phyloP scores from a whole-genome alignment of 2,113 vertebrate species.

The Heterotis niloticus region DNA sequence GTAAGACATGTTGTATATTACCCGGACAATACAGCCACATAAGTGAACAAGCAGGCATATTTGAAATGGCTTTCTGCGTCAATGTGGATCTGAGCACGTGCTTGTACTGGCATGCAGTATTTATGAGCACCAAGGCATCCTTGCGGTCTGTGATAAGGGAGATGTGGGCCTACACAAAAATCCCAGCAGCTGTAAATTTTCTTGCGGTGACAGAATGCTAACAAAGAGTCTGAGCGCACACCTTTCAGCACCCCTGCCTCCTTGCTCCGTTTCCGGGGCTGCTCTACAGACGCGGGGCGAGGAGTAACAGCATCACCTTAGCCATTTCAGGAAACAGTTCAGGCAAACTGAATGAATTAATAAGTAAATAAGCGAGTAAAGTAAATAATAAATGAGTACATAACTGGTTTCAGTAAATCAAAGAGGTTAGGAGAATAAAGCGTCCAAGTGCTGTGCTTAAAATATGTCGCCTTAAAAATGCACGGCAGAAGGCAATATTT shows the following conservation, averaged over 20 bases:
- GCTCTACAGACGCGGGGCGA: constrained; percentile 43
- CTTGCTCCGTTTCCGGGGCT: constrained; percentile 58
- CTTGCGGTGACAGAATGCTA: neutral
- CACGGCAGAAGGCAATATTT: too few relatives aligned
- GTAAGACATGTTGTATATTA: neutral
- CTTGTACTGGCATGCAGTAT: neutral
- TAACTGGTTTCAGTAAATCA: too few relatives aligned
- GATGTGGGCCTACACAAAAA: constrained; percentile 6
- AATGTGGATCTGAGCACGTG: neutral
- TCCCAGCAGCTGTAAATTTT: neutral
- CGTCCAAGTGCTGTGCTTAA: too few relatives aligned
- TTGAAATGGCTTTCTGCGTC: neutral
- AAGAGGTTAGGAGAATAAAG: too few relatives aligned
- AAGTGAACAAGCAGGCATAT: neutral
- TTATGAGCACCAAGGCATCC: neutral
- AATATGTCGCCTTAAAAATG: too few relatives aligned
- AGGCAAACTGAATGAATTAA: too few relatives aligned
- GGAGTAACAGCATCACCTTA: too few relatives aligned
- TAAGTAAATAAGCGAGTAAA: too few relatives aligned
- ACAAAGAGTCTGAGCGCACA: neutral
- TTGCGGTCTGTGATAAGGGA: neutral
- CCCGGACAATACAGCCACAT: neutral
- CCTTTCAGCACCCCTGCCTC: constrained; percentile 21
- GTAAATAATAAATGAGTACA: too few relatives aligned
- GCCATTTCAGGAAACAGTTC: too few relatives aligned